Base-by-base conservation (phyloP, 2,113 vertebrate genomes). In the Pogonocichla stellata region DNA sequence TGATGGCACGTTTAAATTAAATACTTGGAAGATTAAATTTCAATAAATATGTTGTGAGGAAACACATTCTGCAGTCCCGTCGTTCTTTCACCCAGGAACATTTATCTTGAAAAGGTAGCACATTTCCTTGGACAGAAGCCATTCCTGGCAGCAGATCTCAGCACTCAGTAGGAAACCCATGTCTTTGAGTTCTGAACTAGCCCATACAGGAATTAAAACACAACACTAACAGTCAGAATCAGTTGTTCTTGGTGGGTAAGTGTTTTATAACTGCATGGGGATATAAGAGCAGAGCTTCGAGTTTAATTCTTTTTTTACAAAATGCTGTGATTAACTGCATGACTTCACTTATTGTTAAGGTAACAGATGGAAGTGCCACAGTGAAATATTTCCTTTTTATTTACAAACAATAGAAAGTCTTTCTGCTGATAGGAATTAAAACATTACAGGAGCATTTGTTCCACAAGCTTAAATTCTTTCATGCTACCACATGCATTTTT, bases 401-500 rank as follows among this genome's bases (percentile, higher is more conserved):
- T 98, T 98, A 98, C 97, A 98, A 98, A 98, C 96, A 98, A 98
- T 97, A 94, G 96, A 91, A 69, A 82, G 75, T 79, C 89, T 95
- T 97, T 97, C 84, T 93, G 80, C 88, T 91, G 74, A 79, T 82
- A 75, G 83, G 95, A 97, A 96, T 96, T 95, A 97, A 97, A 98
- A 97, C 62, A 86, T 96, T 96, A 86, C 66, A 91, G 67, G 93
- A 94, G 47, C 58, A 88, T 65, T 93, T 80, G 80, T 90, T 96
- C 75, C 88, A 88, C 71, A 90, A 96, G 79, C 81, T 97, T 94
- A 96, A 95, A 95, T 96, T 97, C 50, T 93, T 97, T 93, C 84
- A 92, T 43, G 69, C 54, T 91, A 96, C 88, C 89, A 93, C 69
- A 95, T 74, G 93, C 88, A 88, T 88, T 97, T 97, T 97, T 97